Percentiles rank a stretch among this genome's conserved stretches.
phyloP scores from a whole-genome alignment of 2,797 vertebrate species.

The Glossophaga mutica region DNA sequence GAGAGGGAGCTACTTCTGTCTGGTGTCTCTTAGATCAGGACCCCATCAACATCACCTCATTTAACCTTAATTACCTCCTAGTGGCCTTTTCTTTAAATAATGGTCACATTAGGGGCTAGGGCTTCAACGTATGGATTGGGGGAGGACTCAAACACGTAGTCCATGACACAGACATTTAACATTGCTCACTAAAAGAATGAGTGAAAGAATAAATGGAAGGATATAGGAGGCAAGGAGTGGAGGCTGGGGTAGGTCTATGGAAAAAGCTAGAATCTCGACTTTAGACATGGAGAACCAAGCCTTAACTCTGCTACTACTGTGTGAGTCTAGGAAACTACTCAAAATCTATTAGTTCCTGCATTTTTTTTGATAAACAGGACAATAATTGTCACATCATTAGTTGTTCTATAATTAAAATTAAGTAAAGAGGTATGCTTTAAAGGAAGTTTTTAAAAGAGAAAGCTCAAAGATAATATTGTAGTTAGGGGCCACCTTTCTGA shows the following conservation, averaged over 20 bases:
- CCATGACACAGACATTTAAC: neutral
- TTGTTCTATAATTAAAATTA: neutral
- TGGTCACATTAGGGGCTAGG: neutral
- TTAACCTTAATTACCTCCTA: neutral
- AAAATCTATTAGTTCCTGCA: neutral
- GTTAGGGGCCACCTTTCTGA: neutral
- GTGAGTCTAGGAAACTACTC: neutral
- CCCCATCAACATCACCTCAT: neutral
- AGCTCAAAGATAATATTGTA: neutral
- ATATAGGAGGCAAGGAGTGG: neutral
- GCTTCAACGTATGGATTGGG: neutral
- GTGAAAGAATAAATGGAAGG: neutral
- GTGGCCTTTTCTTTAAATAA: neutral
- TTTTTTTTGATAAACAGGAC: neutral
- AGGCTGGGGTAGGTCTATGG: neutral
- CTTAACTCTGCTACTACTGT: neutral
- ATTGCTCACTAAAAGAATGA: neutral
- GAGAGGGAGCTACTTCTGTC: neutral
- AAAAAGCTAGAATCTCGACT: neutral
- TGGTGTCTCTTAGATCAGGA: neutral
- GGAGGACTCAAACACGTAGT: neutral
- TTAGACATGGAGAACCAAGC: neutral
- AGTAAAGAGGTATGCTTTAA: neutral
- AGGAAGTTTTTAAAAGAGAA: constrained; percentile 22
- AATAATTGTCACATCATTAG: neutral